Evolutionary conservation across 2,113 vertebrate species (phyloP), one percentile per base, ranked within the genome.

Genomic region (Odocoileus hemionus): DNA sequence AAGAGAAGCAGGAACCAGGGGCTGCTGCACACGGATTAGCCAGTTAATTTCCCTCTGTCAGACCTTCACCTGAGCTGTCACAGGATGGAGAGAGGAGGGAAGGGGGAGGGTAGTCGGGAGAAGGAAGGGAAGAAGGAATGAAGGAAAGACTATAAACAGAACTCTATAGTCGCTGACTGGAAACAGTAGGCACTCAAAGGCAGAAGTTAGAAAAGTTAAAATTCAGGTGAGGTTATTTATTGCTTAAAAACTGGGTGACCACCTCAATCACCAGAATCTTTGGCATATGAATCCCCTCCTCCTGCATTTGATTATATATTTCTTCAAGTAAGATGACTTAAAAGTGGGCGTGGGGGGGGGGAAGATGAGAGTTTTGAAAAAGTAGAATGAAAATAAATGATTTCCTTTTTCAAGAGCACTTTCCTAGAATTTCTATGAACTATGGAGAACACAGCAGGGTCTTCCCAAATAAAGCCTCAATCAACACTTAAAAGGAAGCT

Each of bases 11-110:
- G 83, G 64, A 64, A 45, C 47, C 30, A 45, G 89, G 58, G 54
- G 79, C 95, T 50, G 88, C 64, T 25, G 88, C 82, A 28, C 84
- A 43, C 9, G 86, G 97, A 83, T 96, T 79, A 95, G 94, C 88
- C 83, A 86, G 97, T 94, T 93, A 87, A 91, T 92, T 84, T 97
- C 60, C 28, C 39, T 93, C 85, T 25, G 85, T 89, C 89, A 97
- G 92, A 94, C 28, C 70, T 98, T 97, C 39, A 89, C 90, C 78
- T 43, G 10, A 39, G 30, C 92, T 45, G 60, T 67, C 60, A 86
- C 0, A 30, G 87, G 43, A 93, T 1, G 7, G 36, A 94, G 19
- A 10, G 15, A 55, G 74, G n/a, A n/a, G 8, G 6, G 19, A 6
- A 17, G 12, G 36, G 4, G 9, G 14, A 11, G 60, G 14, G 39